Conservation (phyloP, 2,888 invertebrate genomes). For the Campopleginae sp. region DNA sequence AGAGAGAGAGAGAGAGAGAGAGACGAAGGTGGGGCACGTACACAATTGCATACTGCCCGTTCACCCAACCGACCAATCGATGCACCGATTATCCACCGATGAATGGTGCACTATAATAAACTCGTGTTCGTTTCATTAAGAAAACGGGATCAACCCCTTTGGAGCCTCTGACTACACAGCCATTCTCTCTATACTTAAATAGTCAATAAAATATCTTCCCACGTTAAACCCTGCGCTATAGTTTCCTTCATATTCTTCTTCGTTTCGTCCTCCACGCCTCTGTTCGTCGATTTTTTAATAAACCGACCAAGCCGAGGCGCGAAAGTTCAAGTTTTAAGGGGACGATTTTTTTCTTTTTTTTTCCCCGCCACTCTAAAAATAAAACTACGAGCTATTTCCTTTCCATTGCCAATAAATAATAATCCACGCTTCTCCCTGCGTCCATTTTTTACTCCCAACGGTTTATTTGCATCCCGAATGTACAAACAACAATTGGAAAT, state of each 20-base stretch:
- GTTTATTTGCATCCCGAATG: too few relatives aligned
- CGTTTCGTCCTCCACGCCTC: neutral
- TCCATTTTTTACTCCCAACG: too few relatives aligned
- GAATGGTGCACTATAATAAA: conserved; percentile 64
- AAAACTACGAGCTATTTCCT: neutral
- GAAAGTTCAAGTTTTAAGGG: neutral
- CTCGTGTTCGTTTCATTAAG: conserved; percentile 57
- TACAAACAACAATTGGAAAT: too few relatives aligned
- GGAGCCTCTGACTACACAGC: neutral
- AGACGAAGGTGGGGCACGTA: conserved; percentile 31
- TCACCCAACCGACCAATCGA: conserved; percentile 59
- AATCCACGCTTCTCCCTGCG: too few relatives aligned
- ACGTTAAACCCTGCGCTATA: conserved; percentile 14
- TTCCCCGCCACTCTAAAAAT: neutral
- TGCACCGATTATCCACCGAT: conserved; percentile 64
- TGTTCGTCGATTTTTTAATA: neutral
- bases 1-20: conserved; percentile 28
- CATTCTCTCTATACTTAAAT: conserved; percentile 3
- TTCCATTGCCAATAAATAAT: too few relatives aligned
- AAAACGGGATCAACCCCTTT: conserved; percentile 41
- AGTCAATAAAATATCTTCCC: conserved; percentile 22
- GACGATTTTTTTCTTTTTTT: neutral
- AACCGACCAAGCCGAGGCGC: neutral
- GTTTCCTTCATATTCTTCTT: conserved; percentile 3
- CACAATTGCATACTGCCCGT: conserved; percentile 39